phyloP scores from a whole-genome alignment of 1,140 invertebrate species.

The Odontomachus brunneus region DNA sequence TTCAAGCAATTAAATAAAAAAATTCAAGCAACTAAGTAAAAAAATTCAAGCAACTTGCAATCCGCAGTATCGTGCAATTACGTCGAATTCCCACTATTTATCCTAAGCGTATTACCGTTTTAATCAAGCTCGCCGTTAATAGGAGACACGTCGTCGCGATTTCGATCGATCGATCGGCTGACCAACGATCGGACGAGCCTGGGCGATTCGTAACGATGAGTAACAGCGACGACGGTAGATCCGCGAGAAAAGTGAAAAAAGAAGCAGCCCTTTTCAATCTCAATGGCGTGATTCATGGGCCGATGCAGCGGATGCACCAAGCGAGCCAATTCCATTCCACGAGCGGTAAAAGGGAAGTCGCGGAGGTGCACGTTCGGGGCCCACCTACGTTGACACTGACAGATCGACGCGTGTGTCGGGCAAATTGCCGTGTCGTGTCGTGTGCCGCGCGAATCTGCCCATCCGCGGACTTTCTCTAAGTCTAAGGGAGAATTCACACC shows the following conservation, averaged over 20 bases:
- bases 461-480: slow-evolving; percentile 53
- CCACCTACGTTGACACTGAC: slow-evolving; percentile 66
- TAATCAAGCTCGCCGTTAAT: not conserved
- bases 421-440: slow-evolving; percentile 49
- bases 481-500: too few relatives aligned
- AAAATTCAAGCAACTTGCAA: not conserved
- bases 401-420: slow-evolving; percentile 60
- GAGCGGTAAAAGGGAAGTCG: slow-evolving; percentile 10
- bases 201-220: slow-evolving; percentile 11
- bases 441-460: slow-evolving; percentile 27
- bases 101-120: not conserved
- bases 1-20: too few relatives aligned
- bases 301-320: slow-evolving; percentile 8
- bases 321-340: slow-evolving; percentile 28
- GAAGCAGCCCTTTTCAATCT: slow-evolving; percentile 42
- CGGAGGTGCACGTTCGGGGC: slow-evolving; percentile 31
- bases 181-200: too few relatives aligned
- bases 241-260: slow-evolving; percentile 7
- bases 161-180: slow-evolving; percentile 17
- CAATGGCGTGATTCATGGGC: slow-evolving; percentile 50
- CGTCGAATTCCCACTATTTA: too few relatives aligned
- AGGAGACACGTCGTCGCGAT: not conserved
- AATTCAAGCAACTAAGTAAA: not conserved
- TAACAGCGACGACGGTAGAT: slow-evolving; percentile 32
- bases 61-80: not conserved